Percentiles rank a stretch among this genome's conserved stretches.
These are phyloP conservation scores for Athalia cordata DNA, from an alignment of 2,888 invertebrate species.

Conservation along the genomic window DNA sequence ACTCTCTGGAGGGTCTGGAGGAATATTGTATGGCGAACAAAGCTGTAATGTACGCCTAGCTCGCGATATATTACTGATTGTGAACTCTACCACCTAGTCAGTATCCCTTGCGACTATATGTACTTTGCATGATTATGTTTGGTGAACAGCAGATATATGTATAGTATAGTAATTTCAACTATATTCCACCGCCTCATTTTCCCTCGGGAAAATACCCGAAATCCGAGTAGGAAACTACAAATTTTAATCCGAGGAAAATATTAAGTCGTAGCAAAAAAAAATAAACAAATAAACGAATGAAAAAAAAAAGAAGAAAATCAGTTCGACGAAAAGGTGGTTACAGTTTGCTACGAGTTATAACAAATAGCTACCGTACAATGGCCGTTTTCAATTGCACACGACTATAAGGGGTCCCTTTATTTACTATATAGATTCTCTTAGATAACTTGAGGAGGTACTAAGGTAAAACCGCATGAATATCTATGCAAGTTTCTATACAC, in stretches of 20 bases:
- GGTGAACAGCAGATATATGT: too few species aligned
- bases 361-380: neutral
- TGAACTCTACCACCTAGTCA: too few species aligned
- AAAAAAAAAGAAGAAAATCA: neutral
- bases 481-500: neutral
- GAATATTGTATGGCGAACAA: too few species aligned
- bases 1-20: too few species aligned
- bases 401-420: slow-evolving; percentile 6
- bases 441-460: neutral
- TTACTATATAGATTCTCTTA: slow-evolving; percentile 6
- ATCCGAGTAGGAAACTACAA: too few species aligned
- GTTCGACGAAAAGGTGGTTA: slow-evolving; percentile 8
- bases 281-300: neutral
- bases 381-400: slow-evolving; percentile 13
- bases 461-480: neutral
- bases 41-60: too few species aligned
- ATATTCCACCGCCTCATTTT: too few species aligned
- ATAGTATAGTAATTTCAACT: too few species aligned
- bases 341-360: neutral
- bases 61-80: too few species aligned
- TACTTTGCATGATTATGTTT: too few species aligned
- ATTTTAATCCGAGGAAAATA: neutral
- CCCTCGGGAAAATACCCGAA: too few species aligned
- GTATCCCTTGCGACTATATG: too few species aligned
- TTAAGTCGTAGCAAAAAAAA: neutral